These are phyloP conservation scores for Melikaiella ostensackeni DNA, from an alignment of 2,888 invertebrate species.

Conservation along the genomic window DNA sequence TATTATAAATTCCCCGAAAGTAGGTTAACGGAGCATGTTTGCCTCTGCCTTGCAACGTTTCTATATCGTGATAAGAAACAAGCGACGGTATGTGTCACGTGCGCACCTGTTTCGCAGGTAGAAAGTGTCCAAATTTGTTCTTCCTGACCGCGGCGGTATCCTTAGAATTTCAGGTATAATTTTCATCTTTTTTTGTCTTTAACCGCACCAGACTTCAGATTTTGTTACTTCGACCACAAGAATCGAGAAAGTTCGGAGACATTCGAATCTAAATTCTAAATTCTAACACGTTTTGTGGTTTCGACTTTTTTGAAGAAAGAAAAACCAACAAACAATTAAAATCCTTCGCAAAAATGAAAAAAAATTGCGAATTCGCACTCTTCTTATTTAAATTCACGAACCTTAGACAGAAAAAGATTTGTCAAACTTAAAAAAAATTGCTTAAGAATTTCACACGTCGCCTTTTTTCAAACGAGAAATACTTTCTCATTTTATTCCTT, in stretches of 20 bases:
- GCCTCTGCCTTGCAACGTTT: conserved; percentile 61
- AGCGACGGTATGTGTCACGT: conserved; percentile 55
- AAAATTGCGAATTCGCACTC: neutral
- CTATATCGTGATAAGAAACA: conserved; percentile 58
- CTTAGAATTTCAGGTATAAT: conserved; percentile 44
- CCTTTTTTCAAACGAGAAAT: too few relatives aligned
- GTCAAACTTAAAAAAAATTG: too few relatives aligned
- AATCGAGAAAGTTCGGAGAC: neutral
- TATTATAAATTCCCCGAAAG: conserved; percentile 60
- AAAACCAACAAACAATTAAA: neutral
- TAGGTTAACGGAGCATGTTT: conserved; percentile 66
- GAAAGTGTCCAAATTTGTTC: conserved; percentile 71
- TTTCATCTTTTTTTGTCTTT: conserved; percentile 36
- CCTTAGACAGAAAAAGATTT: too few relatives aligned
- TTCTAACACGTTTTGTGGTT: neutral
- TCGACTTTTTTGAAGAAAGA: neutral
- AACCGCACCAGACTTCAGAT: conserved; percentile 15
- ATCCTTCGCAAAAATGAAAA: neutral
- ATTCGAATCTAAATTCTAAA: neutral
- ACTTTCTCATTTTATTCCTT: too few relatives aligned
- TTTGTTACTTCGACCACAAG: neutral
- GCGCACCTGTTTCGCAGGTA: conserved; percentile 65
- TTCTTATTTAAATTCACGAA: too few relatives aligned
- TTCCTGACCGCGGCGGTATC: conserved; percentile 28
- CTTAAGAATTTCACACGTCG: too few relatives aligned